Evolutionary conservation across 2,888 invertebrate genomes (phyloP).

Genomic region (Chrysolina americana): DNA sequence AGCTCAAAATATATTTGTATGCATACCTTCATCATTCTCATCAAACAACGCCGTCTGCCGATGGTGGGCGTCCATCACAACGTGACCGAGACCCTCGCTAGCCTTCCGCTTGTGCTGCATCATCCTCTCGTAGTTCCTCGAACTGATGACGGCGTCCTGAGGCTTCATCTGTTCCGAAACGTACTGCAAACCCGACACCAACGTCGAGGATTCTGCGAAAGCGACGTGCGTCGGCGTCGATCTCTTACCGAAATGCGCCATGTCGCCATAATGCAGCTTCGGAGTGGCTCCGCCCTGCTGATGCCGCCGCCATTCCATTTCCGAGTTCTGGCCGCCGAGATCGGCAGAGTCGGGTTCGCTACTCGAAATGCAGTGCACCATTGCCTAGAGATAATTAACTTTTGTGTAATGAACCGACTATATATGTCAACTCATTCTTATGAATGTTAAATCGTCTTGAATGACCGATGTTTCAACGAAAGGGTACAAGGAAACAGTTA

Average conservation of each 20-base stretch:
- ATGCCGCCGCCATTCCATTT: constrained; percentile 64
- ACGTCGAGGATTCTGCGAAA: constrained; percentile 66
- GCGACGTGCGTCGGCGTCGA: constrained; percentile 64
- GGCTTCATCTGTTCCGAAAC: constrained; percentile 63
- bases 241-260: constrained; percentile 61
- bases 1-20: neutral
- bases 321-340: constrained; percentile 59
- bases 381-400: constrained; percentile 72
- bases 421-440: too few relatives aligned
- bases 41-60: constrained; percentile 65
- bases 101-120: constrained; percentile 61
- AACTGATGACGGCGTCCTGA: constrained; percentile 64
- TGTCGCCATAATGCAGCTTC: constrained; percentile 63
- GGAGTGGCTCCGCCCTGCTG: constrained; percentile 28
- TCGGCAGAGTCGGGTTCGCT: constrained; percentile 84
- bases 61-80: constrained; percentile 67
- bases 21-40: constrained; percentile 43
- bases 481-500: too few relatives aligned
- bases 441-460: too few relatives aligned
- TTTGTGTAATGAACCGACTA: too few relatives aligned
- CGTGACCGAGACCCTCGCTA: constrained; percentile 62
- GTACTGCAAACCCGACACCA: constrained; percentile 64
- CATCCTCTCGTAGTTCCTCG: constrained; percentile 65
- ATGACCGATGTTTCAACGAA: too few relatives aligned
- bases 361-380: constrained; percentile 92